Base-by-base conservation (phyloP, 2,797 vertebrate genomes). In the Falco naumanni region DNA sequence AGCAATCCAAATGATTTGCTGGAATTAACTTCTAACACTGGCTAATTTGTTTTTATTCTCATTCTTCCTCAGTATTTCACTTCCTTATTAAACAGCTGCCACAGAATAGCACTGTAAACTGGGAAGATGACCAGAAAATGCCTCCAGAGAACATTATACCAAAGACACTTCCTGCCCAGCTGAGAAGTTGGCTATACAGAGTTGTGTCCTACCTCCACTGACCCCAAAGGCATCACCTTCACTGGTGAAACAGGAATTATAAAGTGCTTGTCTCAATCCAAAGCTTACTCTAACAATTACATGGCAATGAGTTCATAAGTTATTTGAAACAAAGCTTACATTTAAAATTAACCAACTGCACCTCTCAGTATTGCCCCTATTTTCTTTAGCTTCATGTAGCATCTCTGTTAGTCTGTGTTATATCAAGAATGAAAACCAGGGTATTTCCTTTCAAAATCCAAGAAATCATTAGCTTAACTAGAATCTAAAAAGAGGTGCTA, bases 31-130 rank as follows among this genome's bases (percentile, higher is more conserved):
- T 96, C 93, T 95, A 97, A 97, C 95, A 97, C 92, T 93, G 89
- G 90, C 89, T 97, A 95, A 95, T 97, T 97, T 97, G 93, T 97
- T 96, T 97, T 95, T 96, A 96, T 95, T 93, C 90, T 91, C 59
- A 77, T 96, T 95, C 95, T 97, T 93, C 90, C 84, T 75, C 43
- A 76, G 93, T 37, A 95, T 96, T 97, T 96, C 93, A 97, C 96
- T 97, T 97, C 96, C 97, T 97, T 93, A 91, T 96, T 96, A 97
- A 97, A 94, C 95, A 97, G 94, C 96, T 97, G 96, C 96, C 81
- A 94, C 63, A 92, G 92, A 97, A 95, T 6, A 97, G 93, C 76
- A 94, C 92, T 95, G 90, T 76, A 90, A 96, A 93, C 93, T 84
- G 97, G 97, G 96, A 97, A 96, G 94, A 96, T 75, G 70, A 97